phyloP scores from a whole-genome alignment of 2,113 vertebrate species.

The Trichomycterus rosablanca region DNA sequence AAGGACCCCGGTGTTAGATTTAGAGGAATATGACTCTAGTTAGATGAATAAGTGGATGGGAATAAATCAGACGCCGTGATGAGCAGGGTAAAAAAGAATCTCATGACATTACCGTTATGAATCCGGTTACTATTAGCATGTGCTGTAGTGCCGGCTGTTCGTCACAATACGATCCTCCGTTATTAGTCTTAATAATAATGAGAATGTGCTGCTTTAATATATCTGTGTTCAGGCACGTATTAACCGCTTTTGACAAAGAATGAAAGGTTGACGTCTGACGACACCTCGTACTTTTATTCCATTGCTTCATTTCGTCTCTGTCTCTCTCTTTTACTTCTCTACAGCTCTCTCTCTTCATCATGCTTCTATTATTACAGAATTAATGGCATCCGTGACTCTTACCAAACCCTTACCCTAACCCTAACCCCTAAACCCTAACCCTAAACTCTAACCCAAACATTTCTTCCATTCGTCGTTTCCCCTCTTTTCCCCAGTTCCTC shows the following conservation, averaged over 20 bases:
- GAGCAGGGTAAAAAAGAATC: conserved; percentile 4
- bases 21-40: conserved; percentile 44
- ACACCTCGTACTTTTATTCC: conserved; percentile 40
- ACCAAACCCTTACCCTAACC: too few species aligned
- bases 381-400: too few species aligned
- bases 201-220: conserved; percentile 45
- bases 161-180: conserved; percentile 43
- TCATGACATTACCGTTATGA: conserved; percentile 51
- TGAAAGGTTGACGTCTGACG: conserved; percentile 41
- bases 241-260: conserved; percentile 41
- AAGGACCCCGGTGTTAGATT: conserved; percentile 44
- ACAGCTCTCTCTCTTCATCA: conserved; percentile 30
- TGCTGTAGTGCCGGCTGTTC: conserved; percentile 34
- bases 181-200: conserved; percentile 53
- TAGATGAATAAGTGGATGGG: conserved; percentile 40
- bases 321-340: conserved; percentile 42
- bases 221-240: conserved; percentile 37
- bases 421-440: too few species aligned
- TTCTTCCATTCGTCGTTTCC: conserved; percentile 44
- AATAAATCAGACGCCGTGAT: conserved; percentile 33
- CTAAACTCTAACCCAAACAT: too few species aligned
- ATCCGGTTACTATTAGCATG: conserved; percentile 39
- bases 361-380: conserved; percentile 43
- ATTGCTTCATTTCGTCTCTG: conserved; percentile 41
- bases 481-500: not conserved